phyloP scores from a whole-genome alignment of 1,140 invertebrate genomes.

The Scaptomyza pallida region DNA sequence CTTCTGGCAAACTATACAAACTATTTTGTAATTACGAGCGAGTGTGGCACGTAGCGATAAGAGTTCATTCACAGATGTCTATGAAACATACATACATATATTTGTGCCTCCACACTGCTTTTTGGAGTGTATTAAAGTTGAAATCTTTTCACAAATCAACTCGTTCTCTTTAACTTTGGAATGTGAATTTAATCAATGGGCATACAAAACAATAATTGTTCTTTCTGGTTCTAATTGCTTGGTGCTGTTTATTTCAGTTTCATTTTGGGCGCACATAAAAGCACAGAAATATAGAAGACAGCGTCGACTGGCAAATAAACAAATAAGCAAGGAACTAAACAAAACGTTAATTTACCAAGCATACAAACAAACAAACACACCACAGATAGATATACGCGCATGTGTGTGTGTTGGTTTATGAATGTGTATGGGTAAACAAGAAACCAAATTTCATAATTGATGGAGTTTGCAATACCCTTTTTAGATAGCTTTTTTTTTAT shows the following conservation, averaged over 20 bases:
- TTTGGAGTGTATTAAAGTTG: too few relatives aligned
- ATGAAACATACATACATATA: constrained; percentile 10
- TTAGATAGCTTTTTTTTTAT: too few relatives aligned
- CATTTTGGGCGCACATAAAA: constrained; percentile 54
- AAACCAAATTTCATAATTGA: not conserved
- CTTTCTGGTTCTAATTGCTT: constrained; percentile 37
- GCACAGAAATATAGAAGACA: constrained; percentile 11
- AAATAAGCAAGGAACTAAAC: constrained; percentile 71
- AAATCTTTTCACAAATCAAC: too few relatives aligned
- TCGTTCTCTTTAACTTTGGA: not conserved
- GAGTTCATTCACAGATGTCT: constrained; percentile 76
- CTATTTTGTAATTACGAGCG: constrained; percentile 66
- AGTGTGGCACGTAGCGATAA: constrained; percentile 53
- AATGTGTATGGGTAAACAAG: constrained; percentile 54
- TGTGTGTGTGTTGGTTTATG: constrained; percentile 40
- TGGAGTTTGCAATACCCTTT: constrained; percentile 21
- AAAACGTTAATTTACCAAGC: constrained; percentile 65
- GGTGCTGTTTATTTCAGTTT: constrained; percentile 69
- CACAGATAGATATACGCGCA: constrained; percentile 19
- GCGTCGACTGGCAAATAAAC: constrained; percentile 68
- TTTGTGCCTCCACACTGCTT: too few relatives aligned
- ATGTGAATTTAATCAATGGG: not conserved
- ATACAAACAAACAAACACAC: too few relatives aligned
- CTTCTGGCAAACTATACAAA: constrained; percentile 17
- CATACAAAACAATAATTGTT: not conserved